These are phyloP conservation scores for Stichodactyla helianthus DNA, from an alignment of 64 coral and sea anemone species.

Conservation along the genomic window DNA sequence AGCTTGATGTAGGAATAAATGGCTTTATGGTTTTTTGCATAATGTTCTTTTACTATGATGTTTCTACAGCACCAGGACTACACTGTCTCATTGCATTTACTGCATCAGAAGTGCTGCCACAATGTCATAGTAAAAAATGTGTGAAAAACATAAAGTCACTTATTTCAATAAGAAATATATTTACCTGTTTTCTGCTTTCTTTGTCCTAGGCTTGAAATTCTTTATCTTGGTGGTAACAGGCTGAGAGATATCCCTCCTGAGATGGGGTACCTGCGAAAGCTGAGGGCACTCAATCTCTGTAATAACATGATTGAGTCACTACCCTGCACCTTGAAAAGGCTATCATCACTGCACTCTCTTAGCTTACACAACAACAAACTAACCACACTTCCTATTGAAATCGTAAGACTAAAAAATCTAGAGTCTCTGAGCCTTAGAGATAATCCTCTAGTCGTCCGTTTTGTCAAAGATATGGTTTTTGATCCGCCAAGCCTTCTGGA, in stretches of 20 bases:
- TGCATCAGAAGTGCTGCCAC: too few species aligned
- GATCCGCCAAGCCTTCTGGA: conserved; percentile 78
- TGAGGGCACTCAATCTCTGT: conserved; percentile 74
- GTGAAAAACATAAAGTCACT: too few species aligned
- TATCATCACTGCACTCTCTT: conserved; percentile 81
- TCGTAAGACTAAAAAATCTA: conserved; percentile 84
- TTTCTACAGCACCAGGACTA: too few species aligned
- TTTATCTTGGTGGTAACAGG: conserved; percentile 97
- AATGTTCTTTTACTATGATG: too few species aligned
- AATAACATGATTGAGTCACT: conserved; percentile 82
- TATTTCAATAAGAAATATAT: not conserved
- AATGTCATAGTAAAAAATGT: too few species aligned
- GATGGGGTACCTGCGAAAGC: conserved; percentile 62
- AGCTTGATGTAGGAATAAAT: too few species aligned
- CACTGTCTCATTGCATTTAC: too few species aligned
- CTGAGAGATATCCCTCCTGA: conserved; percentile 63
- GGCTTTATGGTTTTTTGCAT: too few species aligned
- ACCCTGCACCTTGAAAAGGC: conserved; percentile 56
- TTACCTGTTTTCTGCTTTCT: not conserved
- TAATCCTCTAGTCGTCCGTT: conserved; percentile 91
- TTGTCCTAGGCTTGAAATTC: conserved; percentile 72
- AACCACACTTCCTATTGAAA: conserved; percentile 77
- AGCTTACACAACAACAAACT: conserved; percentile 90
- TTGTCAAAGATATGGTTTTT: conserved; percentile 80
- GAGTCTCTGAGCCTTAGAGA: conserved; percentile 83